Evolutionary conservation across 53 echinoderm and acorn worm genomes (phyloP).

Genomic region (Paracentrotus lividus): DNA sequence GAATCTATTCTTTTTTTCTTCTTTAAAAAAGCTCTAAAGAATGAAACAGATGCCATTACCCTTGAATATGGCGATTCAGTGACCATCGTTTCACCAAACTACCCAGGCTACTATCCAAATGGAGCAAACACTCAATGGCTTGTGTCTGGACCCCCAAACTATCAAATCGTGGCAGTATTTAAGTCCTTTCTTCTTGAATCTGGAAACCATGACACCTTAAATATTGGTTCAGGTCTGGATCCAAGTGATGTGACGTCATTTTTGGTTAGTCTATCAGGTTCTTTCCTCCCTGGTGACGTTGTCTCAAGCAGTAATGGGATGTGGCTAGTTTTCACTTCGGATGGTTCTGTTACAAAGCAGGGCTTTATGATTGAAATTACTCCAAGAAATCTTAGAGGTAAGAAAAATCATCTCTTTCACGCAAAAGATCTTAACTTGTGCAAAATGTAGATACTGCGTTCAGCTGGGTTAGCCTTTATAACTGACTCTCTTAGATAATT

Average conservation of each 20-base stretch:
- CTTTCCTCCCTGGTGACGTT: not conserved
- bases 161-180: slow-evolving; percentile 20
- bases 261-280: not conserved
- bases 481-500: too few species aligned
- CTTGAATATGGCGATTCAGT: not conserved
- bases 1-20: too few species aligned
- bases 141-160: not conserved
- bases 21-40: too few species aligned
- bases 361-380: slow-evolving; percentile 45
- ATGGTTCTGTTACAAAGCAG: not conserved
- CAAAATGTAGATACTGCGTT: too few species aligned
- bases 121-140: not conserved
- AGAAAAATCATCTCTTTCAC: too few species aligned
- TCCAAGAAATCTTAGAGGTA: too few species aligned
- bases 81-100: slow-evolving; percentile 27
- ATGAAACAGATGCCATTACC: not conserved
- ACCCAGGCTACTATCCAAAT: slow-evolving; percentile 11
- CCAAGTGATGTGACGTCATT: not conserved
- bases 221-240: slow-evolving; percentile 51
- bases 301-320: slow-evolving; percentile 9
- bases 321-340: slow-evolving; percentile 61
- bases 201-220: slow-evolving; percentile 51
- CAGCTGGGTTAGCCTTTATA: too few species aligned
- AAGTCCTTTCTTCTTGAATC: slow-evolving; percentile 64
- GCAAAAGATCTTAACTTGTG: too few species aligned